Percentiles rank a stretch among this genome's conserved stretches.
These are phyloP conservation scores for Gambelia wislizenii DNA, from an alignment of 2,797 vertebrate species.

Conservation along the genomic window DNA sequence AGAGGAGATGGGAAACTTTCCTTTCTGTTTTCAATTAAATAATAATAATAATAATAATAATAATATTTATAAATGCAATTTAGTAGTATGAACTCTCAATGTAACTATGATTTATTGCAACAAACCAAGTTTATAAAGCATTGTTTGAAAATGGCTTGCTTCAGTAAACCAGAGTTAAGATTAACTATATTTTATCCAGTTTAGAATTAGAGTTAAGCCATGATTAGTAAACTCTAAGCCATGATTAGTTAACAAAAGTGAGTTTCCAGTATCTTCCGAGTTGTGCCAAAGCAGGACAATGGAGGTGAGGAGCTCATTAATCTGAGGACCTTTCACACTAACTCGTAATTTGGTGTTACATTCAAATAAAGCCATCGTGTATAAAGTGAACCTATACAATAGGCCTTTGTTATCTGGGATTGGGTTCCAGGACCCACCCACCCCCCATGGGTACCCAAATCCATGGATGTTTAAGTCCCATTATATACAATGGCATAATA, in stretches of 20 bases:
- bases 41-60: no score
- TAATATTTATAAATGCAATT: no score
- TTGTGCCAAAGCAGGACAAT: neutral
- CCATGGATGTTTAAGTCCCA: no score
- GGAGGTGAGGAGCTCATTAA: neutral
- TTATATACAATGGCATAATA: no score
- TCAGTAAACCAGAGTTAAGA: neutral
- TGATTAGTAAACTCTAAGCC: neutral
- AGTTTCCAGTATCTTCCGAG: neutral
- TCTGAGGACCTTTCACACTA: neutral
- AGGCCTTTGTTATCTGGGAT: no score
- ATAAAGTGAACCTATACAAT: neutral
- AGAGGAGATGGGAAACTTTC: neutral
- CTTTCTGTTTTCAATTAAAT: neutral
- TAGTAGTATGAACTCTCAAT: neutral
- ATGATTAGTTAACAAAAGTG: neutral
- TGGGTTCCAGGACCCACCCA: no score
- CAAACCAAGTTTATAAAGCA: neutral
- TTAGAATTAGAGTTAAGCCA: no score
- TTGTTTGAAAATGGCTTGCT: neutral
- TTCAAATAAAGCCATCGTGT: neutral
- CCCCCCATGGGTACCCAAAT: no score
- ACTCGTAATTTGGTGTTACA: no score
- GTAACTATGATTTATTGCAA: neutral
- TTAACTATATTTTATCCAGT: neutral